Evolutionary conservation across 2,888 invertebrate genomes (phyloP), one percentile per base, ranked within the genome.

Genomic region (Drosophila anomalata): DNA sequence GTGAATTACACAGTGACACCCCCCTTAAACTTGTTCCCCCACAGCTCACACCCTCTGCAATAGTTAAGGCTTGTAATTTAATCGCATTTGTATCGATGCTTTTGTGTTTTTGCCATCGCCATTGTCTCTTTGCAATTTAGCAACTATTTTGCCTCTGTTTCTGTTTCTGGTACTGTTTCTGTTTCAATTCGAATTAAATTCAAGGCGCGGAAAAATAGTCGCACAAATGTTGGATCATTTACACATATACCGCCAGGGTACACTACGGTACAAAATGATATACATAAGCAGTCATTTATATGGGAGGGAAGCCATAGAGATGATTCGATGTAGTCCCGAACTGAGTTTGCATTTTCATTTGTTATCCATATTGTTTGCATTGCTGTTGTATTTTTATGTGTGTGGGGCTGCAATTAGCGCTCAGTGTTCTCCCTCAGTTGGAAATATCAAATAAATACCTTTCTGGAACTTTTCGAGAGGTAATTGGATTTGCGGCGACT

Each of bases 131-230:
- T 84, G 58, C 70, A 73, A 54, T 75, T 69, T 61, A 75, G 77
- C 59, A 61, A 80, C 78, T 65, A 65, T 86, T 86, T 42, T 70
- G 55, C 54, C 68, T 20, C 73, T 72, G 52, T 66, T 68, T 65
- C 58, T 53, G 12, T 9, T 53, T 29, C 58, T 55, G 7, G 8
- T 52, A 31, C 55, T 65, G 54, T 74, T 74, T 66, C 50, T 22
- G 39, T 44, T 66, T 48, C 69, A 22, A 42, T 70, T 73, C 48
- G 73, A 77, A 82, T 77, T 83, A 60, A 87, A 82, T 88, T 73
- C 84, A 87, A 88, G 84, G 88, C 84, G 87, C 86, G 71, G 84
- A 83, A 87, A 83, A 88, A 83, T 83, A 75, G 84, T 83, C 78
- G 78, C 70, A 80, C 57, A 71, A 70, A 55, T 66, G 60, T 60